Base-by-base conservation (phyloP, 2,797 vertebrate genomes). In the Oryzias dopingdopingensis region DNA sequence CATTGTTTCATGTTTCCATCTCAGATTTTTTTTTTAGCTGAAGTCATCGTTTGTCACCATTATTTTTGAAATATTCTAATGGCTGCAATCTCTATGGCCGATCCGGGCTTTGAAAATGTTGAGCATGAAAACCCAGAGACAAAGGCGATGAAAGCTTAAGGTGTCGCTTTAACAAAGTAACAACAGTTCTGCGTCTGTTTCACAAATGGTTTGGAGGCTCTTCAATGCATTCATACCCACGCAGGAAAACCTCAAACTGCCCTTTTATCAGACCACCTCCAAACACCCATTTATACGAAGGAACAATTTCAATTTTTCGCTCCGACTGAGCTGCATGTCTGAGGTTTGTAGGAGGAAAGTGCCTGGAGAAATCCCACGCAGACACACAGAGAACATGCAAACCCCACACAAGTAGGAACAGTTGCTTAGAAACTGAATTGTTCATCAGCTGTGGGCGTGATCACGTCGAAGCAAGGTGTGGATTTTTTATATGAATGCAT, bases 381-480 rank as follows among this genome's bases (percentile, higher is more conserved):
- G 70, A 79, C 74, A 81, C 70, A 29, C 52, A 42, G 63, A 46
- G 49, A 77, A 84, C 85, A 82, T 74, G 56, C 68, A 45, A 80
- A 74, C 65, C 71, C 62, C 76, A 76, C 76, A 56, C 62, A 23
- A 48, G 65, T 40, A 55, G 53, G 56, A 72, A 56, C 79, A 65
- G 86, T 86, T 88, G 84, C 86, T 80, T 83, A 82, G 86, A 71
- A 88, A 88, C 86, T 49, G 67, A 57, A 74, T 70, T 82, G 77
- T 76, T 88, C 82, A 71, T 75, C 63, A 56, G 16, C 65, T 70
- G 76, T 71, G 77, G 79, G 84, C 76, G 86, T 56, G 77, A 88
- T 78, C 61, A 45, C 62, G 66, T 65, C 22, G 52, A 64, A 63
- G 51, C 45, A 55, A 65, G 57, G 77, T 72, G 81, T 79, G 77